These are phyloP conservation scores for Empis livida DNA, from an alignment of 2,888 invertebrate genomes.

Conservation along the genomic window DNA sequence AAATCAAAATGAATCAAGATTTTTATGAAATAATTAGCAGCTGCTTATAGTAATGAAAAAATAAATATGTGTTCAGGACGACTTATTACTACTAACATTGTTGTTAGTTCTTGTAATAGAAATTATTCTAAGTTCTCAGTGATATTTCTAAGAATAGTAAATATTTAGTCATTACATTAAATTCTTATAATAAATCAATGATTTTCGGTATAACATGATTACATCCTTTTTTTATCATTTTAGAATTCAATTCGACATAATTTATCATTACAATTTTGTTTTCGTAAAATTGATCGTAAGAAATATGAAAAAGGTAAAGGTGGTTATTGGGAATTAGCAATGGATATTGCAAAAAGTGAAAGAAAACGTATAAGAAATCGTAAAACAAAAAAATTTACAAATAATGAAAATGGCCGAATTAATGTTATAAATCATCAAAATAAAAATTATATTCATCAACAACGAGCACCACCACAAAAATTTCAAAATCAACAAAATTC, in stretches of 20 bases:
- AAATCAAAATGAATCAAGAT: too few species aligned
- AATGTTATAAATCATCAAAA: constrained; percentile 5
- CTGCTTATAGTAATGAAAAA: too few species aligned
- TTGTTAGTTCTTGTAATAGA: too few species aligned
- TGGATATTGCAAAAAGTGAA: constrained; percentile 31
- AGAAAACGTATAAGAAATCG: constrained; percentile 31
- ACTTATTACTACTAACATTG: too few species aligned
- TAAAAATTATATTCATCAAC: constrained; percentile 7
- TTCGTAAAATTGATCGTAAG: constrained; percentile 31
- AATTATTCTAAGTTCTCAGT: too few species aligned
- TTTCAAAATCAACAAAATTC: constrained; percentile 15
- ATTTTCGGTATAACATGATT: too few species aligned
- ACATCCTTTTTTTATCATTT: constrained; percentile 6
- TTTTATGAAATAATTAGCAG: too few species aligned
- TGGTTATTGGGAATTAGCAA: constrained; percentile 34
- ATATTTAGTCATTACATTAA: too few species aligned
- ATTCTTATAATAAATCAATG: too few species aligned
- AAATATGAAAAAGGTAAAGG: constrained; percentile 35
- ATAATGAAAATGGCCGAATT: not conserved
- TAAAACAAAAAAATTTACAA: constrained; percentile 13
- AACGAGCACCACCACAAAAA: constrained; percentile 13
- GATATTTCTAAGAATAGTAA: too few species aligned
- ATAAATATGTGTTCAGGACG: too few species aligned
- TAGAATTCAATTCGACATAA: constrained; percentile 36
- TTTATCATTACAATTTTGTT: constrained; percentile 32